These are phyloP conservation scores for Chiloscyllium punctatum DNA, from an alignment of 2,797 vertebrate species.

Conservation along the genomic window DNA sequence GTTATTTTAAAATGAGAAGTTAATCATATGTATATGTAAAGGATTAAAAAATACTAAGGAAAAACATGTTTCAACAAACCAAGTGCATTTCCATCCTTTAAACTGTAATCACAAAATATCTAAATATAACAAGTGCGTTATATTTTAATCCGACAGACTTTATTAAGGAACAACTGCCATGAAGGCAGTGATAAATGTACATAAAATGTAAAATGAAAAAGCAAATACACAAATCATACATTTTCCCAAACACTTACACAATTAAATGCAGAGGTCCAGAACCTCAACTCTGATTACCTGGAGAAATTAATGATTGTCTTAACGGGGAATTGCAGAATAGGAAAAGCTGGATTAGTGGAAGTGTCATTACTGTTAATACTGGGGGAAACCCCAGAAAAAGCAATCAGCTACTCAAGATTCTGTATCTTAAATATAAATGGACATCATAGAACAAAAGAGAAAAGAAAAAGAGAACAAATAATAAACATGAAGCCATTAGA, in stretches of 20 bases:
- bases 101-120: background rate
- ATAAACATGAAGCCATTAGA: background rate
- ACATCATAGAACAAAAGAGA: background rate
- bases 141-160: background rate
- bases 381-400: background rate
- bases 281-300: background rate
- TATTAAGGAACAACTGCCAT: background rate
- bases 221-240: background rate
- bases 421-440: background rate
- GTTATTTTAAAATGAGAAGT: background rate
- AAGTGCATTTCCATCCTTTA: background rate
- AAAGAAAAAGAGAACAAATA: background rate
- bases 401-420: background rate
- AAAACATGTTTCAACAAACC: background rate
- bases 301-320: background rate
- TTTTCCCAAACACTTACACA: background rate
- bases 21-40: background rate
- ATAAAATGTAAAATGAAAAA: background rate
- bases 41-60: background rate
- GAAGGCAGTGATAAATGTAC: background rate
- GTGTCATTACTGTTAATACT: background rate
- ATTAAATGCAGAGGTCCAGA: background rate
- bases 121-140: background rate
- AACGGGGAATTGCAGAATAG: background rate
- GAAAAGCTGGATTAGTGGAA: background rate